Evolutionary conservation across 2,888 invertebrate genomes (phyloP).

Genomic region (Rhingia rostrata): DNA sequence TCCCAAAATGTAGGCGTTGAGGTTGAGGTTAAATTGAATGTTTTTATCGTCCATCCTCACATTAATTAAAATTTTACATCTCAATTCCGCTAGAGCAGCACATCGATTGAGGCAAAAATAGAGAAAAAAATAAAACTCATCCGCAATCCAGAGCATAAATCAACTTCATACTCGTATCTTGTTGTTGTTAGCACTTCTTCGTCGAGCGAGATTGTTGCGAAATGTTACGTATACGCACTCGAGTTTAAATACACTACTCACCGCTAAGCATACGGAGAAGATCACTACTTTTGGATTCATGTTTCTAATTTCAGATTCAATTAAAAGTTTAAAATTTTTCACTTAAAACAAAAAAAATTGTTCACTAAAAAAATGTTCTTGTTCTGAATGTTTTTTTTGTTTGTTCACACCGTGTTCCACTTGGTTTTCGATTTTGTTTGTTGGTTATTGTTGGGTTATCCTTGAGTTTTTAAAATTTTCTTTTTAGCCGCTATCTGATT

Average conservation of each 20-base stretch:
- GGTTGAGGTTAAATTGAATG: slow-evolving; percentile 23
- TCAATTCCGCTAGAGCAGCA: slow-evolving; percentile 8
- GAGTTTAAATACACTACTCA: slow-evolving; percentile 63
- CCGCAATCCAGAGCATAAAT: slow-evolving; percentile 57
- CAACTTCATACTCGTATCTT: slow-evolving; percentile 16
- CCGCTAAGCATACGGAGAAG: slow-evolving; percentile 66
- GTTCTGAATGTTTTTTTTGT: slow-evolving; percentile 11
- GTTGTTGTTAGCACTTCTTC: slow-evolving; percentile 22
- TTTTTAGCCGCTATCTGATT: slow-evolving; percentile 33
- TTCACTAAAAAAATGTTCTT: slow-evolving; percentile 26
- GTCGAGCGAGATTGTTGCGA: slow-evolving; percentile 20
- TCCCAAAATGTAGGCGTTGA: slow-evolving; percentile 26
- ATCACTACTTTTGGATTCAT: slow-evolving; percentile 71
- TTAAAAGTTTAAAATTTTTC: slow-evolving; percentile 17
- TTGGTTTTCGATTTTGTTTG: slow-evolving; percentile 46
- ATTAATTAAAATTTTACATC: slow-evolving; percentile 44
- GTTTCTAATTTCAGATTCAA: slow-evolving; percentile 1
- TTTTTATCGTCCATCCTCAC: slow-evolving; percentile 28
- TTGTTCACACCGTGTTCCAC: slow-evolving; percentile 70
- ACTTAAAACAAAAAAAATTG: not conserved
- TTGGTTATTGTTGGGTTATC: slow-evolving; percentile 27
- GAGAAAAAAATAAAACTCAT: slow-evolving; percentile 45
- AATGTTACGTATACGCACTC: slow-evolving; percentile 73
- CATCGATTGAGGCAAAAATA: not conserved
- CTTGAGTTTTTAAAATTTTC: slow-evolving; percentile 25